Conservation (phyloP, 2,113 vertebrate genomes). For the Clarias batrachus region DNA sequence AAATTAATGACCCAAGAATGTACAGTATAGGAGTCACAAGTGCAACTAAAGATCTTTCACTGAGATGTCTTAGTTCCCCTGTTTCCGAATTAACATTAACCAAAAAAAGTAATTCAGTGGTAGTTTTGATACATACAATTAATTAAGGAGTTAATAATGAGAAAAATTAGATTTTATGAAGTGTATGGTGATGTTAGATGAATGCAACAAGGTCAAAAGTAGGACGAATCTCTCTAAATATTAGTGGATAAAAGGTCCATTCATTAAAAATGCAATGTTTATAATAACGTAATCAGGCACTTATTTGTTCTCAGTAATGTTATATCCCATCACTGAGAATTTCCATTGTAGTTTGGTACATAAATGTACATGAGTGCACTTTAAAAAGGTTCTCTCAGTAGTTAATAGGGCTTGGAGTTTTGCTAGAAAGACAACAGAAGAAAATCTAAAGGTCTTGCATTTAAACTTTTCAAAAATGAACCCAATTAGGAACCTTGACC, state of each 20-base stretch:
- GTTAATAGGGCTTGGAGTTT: background rate
- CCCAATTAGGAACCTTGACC: background rate
- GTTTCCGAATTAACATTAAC: background rate
- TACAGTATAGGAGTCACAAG: no score
- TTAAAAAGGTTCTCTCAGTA: background rate
- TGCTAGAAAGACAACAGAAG: background rate
- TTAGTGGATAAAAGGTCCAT: background rate
- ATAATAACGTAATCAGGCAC: background rate
- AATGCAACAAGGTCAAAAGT: background rate
- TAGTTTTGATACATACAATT: background rate
- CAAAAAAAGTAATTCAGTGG: background rate
- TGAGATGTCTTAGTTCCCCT: background rate
- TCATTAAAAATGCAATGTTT: background rate
- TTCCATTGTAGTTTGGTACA: background rate
- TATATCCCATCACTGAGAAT: background rate
- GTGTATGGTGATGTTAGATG: background rate
- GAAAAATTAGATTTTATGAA: background rate
- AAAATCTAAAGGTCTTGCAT: background rate
- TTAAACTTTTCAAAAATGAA: background rate
- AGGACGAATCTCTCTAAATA: background rate
- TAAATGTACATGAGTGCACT: background rate
- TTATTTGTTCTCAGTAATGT: background rate
- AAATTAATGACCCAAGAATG: background rate
- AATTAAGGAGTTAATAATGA: background rate
- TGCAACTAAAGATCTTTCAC: background rate